Conservation (phyloP, 1,140 invertebrate genomes). For the Druon quercuslanigerum region DNA sequence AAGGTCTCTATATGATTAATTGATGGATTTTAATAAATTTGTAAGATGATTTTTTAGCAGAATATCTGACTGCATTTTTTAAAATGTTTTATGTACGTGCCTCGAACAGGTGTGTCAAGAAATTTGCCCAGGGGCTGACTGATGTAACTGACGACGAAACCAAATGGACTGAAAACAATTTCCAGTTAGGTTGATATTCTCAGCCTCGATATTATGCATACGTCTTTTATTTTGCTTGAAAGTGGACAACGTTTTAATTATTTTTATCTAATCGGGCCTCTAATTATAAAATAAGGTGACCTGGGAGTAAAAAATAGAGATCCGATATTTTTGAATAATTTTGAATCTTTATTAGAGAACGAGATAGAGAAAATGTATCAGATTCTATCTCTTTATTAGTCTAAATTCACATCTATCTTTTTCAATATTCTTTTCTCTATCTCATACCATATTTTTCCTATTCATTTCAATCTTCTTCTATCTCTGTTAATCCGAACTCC, state of each 20-base stretch:
- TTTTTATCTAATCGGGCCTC: no score
- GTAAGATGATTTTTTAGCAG: background rate
- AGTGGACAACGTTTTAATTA: background rate
- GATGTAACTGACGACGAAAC: background rate
- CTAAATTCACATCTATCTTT: no score
- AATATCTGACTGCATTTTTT: background rate
- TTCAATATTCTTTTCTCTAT: no score
- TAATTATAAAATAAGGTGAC: no score
- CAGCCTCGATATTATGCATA: background rate
- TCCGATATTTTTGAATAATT: no score
- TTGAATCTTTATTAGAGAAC: no score
- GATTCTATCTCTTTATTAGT: no score
- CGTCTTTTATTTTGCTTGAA: background rate
- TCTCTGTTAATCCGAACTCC: no score
- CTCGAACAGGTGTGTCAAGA: background rate
- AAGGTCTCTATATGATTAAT: background rate
- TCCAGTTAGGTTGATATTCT: background rate
- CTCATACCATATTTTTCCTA: no score
- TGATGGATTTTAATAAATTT: background rate
- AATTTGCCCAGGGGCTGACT: constrained; percentile 8
- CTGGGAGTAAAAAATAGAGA: no score
- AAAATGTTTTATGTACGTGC: background rate
- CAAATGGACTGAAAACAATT: background rate
- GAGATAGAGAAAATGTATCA: no score
- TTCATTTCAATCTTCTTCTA: no score